A percentile compares a stretch with the other conserved stretches of the same genome.
Evolutionary conservation across 2,113 vertebrate species (phyloP).

Genomic region (Gymnocephalus cernua): DNA sequence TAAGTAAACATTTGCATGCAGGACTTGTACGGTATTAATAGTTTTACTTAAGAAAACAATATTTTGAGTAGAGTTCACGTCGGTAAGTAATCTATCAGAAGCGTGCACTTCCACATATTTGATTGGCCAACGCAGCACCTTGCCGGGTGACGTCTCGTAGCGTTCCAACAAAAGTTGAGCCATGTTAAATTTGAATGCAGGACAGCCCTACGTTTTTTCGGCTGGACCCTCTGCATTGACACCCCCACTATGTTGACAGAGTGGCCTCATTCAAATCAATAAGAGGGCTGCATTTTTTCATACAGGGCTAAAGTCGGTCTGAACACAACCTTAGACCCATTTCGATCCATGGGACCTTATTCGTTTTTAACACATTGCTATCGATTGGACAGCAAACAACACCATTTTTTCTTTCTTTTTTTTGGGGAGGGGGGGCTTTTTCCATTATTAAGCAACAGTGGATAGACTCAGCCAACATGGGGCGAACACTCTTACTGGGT

Average conservation of each 20-base stretch:
- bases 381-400: neutral
- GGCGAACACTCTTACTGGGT: too few species aligned
- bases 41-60: too few species aligned
- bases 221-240: neutral
- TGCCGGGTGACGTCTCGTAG: neutral
- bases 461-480: too few species aligned
- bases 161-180: neutral
- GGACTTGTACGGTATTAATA: too few species aligned
- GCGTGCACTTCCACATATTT: neutral
- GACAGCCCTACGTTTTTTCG: neutral
- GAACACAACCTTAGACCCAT: neutral
- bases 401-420: too few species aligned
- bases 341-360: neutral
- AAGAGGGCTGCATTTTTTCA: neutral
- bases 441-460: too few species aligned
- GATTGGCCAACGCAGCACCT: neutral
- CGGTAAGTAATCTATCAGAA: too few species aligned
- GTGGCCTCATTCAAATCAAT: conserved; percentile 3
- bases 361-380: neutral
- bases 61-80: too few species aligned
- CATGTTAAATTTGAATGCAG: neutral
- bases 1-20: too few species aligned
- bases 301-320: neutral
- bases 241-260: neutral
- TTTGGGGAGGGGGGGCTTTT: too few species aligned